phyloP scores from a whole-genome alignment of 2,113 vertebrate species.

The Amazona vittata region DNA sequence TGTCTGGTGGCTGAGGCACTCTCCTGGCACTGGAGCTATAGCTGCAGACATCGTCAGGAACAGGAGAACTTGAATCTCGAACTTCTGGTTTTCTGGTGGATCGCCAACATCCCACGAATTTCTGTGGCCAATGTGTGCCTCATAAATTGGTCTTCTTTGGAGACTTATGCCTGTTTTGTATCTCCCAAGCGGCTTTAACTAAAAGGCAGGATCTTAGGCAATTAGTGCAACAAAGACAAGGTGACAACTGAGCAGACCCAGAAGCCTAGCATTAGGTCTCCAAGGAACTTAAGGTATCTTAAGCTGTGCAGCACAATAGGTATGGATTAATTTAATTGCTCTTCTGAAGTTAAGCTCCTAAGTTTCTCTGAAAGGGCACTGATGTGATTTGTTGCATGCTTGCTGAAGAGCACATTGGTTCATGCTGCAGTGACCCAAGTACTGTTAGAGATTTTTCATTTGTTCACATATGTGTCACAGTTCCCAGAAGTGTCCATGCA shows the following conservation, averaged over 20 bases:
- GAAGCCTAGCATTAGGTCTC: slow-evolving; percentile 9
- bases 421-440: neutral
- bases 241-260: slow-evolving; percentile 45
- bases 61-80: neutral
- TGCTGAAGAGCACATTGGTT: slow-evolving; percentile 6
- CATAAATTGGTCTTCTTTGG: neutral
- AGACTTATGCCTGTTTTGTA: slow-evolving; percentile 28
- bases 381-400: neutral
- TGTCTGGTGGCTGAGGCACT: neutral
- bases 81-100: neutral
- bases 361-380: neutral
- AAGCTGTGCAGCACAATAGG: neutral
- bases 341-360: slow-evolving; percentile 17
- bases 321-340: slow-evolving; percentile 51
- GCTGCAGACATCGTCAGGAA: neutral
- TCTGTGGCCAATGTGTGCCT: neutral
- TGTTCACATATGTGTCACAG: neutral
- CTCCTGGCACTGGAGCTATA: neutral
- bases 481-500: neutral
- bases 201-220: neutral
- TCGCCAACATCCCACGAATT: neutral
- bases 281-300: slow-evolving; percentile 20
- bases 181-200: slow-evolving; percentile 16
- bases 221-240: slow-evolving; percentile 25
- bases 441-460: neutral